A percentile compares a stretch with the other conserved stretches of the same genome.
phyloP scores from a whole-genome alignment of 2,797 vertebrate species.

The Clarias pachynema region DNA sequence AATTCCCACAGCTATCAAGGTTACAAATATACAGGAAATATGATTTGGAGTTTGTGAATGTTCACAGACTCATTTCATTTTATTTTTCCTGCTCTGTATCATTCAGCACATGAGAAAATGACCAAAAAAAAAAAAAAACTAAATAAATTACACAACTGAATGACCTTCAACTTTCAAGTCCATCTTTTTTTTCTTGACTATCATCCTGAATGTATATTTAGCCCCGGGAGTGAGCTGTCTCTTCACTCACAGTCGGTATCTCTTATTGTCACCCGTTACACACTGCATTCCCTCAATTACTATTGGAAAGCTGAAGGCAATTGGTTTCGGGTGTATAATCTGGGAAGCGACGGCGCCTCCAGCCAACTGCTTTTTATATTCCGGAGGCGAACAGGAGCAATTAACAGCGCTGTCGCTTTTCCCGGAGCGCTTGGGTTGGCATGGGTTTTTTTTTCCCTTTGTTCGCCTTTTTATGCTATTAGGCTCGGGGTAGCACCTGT shows the following conservation, averaged over 20 bases:
- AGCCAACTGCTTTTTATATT: constrained; percentile 60
- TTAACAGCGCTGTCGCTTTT: constrained; percentile 78
- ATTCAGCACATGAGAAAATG: background rate
- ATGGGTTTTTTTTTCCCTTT: constrained; percentile 71
- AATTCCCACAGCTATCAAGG: background rate
- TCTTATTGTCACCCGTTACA: constrained; percentile 55
- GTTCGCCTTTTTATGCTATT: constrained; percentile 75
- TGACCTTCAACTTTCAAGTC: background rate
- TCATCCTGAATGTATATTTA: constrained; percentile 39
- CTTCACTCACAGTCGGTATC: constrained; percentile 49
- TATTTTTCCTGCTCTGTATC: background rate
- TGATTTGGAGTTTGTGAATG: background rate
- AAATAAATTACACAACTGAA: constrained; percentile 26
- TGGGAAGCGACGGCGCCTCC: constrained; percentile 35
- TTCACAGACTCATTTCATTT: background rate
- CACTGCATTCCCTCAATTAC: constrained; percentile 55
- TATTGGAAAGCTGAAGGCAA: constrained; percentile 55
- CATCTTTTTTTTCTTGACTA: background rate
- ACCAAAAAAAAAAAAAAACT: background rate
- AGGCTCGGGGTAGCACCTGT: constrained; percentile 86
- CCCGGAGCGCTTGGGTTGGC: constrained; percentile 64
- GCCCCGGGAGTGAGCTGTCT: constrained; percentile 38
- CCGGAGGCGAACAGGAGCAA: constrained; percentile 67
- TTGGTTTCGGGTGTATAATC: constrained; percentile 62
- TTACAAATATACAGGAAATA: background rate